Evolutionary conservation across 2,797 vertebrate genomes (phyloP), one percentile per base, ranked within the genome.

Genomic region (Rhinella marina): DNA sequence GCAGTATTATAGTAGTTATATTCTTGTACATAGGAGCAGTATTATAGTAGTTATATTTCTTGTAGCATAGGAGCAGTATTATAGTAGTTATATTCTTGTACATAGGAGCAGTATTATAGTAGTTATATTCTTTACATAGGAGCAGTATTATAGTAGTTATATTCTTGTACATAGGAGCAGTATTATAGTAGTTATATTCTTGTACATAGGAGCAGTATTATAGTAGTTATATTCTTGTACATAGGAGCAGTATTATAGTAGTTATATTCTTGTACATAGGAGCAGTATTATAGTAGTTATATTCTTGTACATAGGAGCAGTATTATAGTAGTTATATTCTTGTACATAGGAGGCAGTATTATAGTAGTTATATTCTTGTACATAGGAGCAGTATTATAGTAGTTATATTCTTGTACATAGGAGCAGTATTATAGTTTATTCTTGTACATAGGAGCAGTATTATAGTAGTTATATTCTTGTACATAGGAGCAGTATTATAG

Each of bases 81-180:
- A 75, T 75, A 75, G 72, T 75, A 75, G 72, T 75, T 75, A 75
- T 75, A 75, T 75, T 75, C 72, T 41, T 73, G 70, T 73, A 73
- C n/a, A 73, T 73, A 50, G 17, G 32, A 5, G 62, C 25, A 75
- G 32, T 75, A 75, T 75, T 75, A 70, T 70, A 70, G 66, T 70
- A 70, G 66, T 70, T 70, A 70, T 70, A 70, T 70, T 70, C 66
- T 17, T 70, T 32, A 70, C 8, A 70, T 70, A 70, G 66, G 27
- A 10, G 61, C 21, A 21, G 61, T 62, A 62, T 62, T 70, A 70
- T 70, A 70, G 68, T 70, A 70, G 68, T 70, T 70, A 70, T 70
- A 32, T 70, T 70, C 68, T 32, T 70, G 68, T 70, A 32, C 29
- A 70, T 70, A 70, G 68, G 68, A 29, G 16, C 68, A 70, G 68